phyloP scores from a whole-genome alignment of 92 coral and sea anemone species.

The Siderastrea siderea region DNA sequence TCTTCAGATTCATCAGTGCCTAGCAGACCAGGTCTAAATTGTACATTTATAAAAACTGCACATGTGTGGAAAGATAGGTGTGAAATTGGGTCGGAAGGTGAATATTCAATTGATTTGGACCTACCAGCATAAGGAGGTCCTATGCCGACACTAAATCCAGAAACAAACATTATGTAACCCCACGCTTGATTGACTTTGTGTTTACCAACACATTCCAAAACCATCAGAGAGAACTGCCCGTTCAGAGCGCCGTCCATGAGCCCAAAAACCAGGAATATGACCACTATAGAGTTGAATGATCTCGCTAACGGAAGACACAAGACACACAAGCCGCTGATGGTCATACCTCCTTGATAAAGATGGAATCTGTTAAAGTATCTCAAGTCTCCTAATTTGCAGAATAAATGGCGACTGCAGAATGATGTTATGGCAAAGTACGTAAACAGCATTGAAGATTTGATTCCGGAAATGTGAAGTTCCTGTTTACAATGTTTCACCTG shows the following conservation, averaged over 20 bases:
- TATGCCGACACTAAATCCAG: slow-evolving; percentile 4
- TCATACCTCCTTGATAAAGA: slow-evolving; percentile 57
- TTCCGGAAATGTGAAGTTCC: slow-evolving; percentile 47
- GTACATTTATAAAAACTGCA: too few species aligned
- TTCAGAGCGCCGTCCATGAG: slow-evolving; percentile 73
- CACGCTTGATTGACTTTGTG: slow-evolving; percentile 58
- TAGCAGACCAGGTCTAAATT: too few species aligned
- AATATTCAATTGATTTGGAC: not conserved
- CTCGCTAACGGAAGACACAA: slow-evolving; percentile 39
- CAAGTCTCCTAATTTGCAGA: slow-evolving; percentile 60
- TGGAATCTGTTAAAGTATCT: slow-evolving; percentile 55
- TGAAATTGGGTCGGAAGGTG: too few species aligned
- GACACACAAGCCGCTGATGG: slow-evolving; percentile 44
- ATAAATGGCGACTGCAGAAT: slow-evolving; percentile 57
- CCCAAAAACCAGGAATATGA: slow-evolving; percentile 58
- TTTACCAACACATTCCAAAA: slow-evolving; percentile 59
- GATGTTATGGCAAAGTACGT: slow-evolving; percentile 57
- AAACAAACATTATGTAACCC: slow-evolving; percentile 38
- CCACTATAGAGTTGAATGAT: slow-evolving; percentile 33
- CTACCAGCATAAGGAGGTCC: slow-evolving; percentile 66
- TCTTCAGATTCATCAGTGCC: too few species aligned
- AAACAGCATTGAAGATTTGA: slow-evolving; percentile 49
- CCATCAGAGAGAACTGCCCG: slow-evolving; percentile 66
- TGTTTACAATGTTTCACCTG: slow-evolving; percentile 62
- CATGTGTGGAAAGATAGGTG: not conserved